phyloP scores from a whole-genome alignment of 2,113 vertebrate genomes.

The Corythaixoides concolor region DNA sequence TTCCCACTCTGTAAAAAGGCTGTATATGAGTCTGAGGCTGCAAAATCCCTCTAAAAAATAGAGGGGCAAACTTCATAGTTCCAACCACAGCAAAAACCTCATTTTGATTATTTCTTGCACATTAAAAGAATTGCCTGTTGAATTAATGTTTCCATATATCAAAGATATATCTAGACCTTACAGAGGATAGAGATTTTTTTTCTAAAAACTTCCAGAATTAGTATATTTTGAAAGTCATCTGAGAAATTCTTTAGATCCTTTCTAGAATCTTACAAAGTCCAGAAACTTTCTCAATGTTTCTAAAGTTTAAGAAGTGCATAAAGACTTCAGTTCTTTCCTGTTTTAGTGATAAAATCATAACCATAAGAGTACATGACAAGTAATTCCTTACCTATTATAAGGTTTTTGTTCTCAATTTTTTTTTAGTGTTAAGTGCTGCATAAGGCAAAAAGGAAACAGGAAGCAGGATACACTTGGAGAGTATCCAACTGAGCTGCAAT shows the following conservation, averaged over 20 bases:
- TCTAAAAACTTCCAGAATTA: neutral
- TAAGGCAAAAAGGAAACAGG: neutral
- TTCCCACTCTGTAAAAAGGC: neutral
- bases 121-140: neutral
- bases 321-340: neutral
- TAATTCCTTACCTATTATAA: neutral
- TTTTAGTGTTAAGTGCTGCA: neutral
- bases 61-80: neutral
- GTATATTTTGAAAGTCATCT: neutral
- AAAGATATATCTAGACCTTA: neutral
- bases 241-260: neutral
- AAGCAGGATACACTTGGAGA: neutral
- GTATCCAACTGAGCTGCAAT: neutral
- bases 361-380: neutral
- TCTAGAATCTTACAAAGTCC: neutral
- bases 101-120: neutral
- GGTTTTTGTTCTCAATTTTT: neutral
- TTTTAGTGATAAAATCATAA: neutral
- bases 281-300: neutral
- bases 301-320: neutral
- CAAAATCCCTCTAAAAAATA: neutral
- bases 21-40: neutral
- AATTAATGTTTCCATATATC: neutral
- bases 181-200: neutral
- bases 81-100: neutral